These are phyloP conservation scores for Falco columbarius DNA, from an alignment of 2,797 vertebrate species.

Conservation along the genomic window DNA sequence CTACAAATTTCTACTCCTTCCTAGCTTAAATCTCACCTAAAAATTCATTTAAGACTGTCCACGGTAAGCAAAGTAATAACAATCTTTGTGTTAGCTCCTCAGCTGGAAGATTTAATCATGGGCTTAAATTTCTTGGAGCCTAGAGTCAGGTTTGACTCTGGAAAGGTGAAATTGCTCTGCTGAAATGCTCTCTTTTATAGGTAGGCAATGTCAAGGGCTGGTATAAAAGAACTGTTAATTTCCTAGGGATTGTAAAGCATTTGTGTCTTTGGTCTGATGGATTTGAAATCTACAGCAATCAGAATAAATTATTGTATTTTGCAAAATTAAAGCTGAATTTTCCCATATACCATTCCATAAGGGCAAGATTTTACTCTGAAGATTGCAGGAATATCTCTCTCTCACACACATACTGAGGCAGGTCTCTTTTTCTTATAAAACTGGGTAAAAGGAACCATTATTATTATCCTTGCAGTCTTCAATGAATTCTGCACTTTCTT, in stretches of 20 bases:
- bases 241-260: background rate
- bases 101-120: background rate
- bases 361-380: background rate
- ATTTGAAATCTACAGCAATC: background rate
- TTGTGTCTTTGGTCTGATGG: background rate
- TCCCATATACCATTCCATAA: background rate
- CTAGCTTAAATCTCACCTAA: background rate
- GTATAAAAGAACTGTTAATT: background rate
- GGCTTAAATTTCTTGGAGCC: background rate
- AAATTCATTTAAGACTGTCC: background rate
- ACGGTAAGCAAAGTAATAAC: background rate
- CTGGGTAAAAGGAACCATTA: background rate
- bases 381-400: background rate
- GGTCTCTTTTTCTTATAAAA: background rate
- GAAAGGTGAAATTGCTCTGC: background rate
- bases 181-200: background rate
- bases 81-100: background rate
- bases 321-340: background rate
- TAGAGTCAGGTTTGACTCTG: background rate
- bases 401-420: background rate
- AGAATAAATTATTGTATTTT: background rate
- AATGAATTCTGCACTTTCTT: background rate
- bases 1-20: background rate
- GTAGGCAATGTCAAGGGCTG: background rate
- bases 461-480: constrained; percentile 3